phyloP scores from a whole-genome alignment of 2,113 vertebrate species.

The Mesitornis unicolor region DNA sequence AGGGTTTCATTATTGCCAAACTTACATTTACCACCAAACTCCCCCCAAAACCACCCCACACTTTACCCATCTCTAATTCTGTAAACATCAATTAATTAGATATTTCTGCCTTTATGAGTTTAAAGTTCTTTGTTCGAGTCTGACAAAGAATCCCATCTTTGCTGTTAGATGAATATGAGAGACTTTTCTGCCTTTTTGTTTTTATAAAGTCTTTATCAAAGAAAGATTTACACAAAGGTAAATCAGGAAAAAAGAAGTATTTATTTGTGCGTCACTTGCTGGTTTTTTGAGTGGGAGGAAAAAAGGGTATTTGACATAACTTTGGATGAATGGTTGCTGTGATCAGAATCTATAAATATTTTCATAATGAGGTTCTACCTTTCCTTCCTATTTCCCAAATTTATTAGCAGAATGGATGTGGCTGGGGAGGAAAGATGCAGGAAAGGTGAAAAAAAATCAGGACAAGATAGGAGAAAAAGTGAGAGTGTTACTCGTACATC shows the following conservation, averaged over 20 bases:
- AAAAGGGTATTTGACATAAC: background rate
- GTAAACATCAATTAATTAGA: background rate
- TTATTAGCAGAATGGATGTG: background rate
- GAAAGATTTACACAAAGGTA: background rate
- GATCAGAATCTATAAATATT: background rate
- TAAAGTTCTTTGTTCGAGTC: background rate
- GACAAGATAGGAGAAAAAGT: background rate
- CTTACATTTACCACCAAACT: background rate
- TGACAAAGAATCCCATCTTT: background rate
- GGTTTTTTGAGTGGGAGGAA: background rate
- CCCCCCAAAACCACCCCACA: background rate
- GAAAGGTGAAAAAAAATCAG: background rate
- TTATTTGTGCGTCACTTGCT: background rate
- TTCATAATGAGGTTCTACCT: background rate
- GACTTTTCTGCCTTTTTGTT: background rate
- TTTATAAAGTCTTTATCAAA: background rate
- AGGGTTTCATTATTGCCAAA: background rate
- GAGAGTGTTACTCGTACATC: background rate
- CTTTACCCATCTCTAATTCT: background rate
- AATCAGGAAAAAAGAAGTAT: background rate
- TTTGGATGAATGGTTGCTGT: background rate
- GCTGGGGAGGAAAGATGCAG: background rate
- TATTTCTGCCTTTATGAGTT: background rate
- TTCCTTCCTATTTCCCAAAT: background rate
- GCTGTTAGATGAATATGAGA: accelerated